Conservation (phyloP, 2,888 invertebrate species). For the Hyppa rectilinea region DNA sequence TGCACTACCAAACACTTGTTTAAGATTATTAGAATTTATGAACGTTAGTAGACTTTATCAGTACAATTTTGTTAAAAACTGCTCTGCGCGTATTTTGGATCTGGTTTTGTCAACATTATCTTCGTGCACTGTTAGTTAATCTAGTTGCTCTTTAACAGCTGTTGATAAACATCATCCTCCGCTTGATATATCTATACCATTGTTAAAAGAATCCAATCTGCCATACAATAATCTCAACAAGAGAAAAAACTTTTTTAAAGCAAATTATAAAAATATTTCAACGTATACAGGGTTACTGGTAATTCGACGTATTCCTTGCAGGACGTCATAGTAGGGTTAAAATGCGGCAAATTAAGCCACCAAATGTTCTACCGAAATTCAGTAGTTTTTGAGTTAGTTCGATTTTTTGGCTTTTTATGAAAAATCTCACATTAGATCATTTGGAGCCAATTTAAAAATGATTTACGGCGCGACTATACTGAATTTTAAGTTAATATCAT, state of each 20-base stretch:
- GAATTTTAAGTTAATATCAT: too few species aligned
- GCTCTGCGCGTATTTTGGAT: constrained; percentile 16
- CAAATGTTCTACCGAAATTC: too few species aligned
- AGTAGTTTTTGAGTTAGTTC: too few species aligned
- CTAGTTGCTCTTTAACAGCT: not conserved
- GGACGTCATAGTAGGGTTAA: too few species aligned
- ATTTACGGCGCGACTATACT: too few species aligned
- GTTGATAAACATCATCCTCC: constrained; percentile 24
- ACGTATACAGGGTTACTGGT: too few species aligned
- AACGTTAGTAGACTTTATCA: constrained; percentile 7
- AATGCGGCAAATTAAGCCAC: too few species aligned
- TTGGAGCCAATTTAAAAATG: too few species aligned
- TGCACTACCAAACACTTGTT: not conserved
- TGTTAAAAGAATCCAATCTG: not conserved
- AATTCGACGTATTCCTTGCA: too few species aligned
- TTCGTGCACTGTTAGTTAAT: constrained; percentile 2
- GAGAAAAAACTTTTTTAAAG: not conserved
- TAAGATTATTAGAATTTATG: constrained; percentile 4
- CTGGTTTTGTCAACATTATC: constrained; percentile 3
- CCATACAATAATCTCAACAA: not conserved
- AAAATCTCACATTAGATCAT: too few species aligned
- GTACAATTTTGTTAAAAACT: constrained; percentile 8
- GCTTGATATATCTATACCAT: constrained; percentile 1
- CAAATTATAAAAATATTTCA: constrained; percentile 8
- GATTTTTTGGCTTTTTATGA: too few species aligned